phyloP scores from a whole-genome alignment of 1,140 invertebrate species.

The Triops longicaudatus region DNA sequence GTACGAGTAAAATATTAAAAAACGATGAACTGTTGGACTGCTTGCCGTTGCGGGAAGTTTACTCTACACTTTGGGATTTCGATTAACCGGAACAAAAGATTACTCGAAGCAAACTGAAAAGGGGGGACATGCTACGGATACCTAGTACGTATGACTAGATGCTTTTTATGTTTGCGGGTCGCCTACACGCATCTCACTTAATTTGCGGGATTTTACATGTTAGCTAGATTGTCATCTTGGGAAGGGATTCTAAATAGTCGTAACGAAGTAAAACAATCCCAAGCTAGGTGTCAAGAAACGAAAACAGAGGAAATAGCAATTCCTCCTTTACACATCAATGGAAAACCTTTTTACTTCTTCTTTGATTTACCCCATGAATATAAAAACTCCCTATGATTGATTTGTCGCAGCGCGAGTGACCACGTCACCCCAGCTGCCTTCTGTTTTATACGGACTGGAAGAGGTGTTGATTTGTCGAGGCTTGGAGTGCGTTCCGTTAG shows the following conservation, averaged over 20 bases:
- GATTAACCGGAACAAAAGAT: not conserved
- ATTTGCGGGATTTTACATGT: not conserved
- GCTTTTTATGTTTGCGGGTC: not conserved
- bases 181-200: not conserved
- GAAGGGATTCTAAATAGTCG: not conserved
- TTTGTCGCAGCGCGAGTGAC: not conserved
- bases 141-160: constrained; percentile 10
- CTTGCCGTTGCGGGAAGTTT: not conserved
- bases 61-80: not conserved
- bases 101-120: not conserved
- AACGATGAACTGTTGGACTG: not conserved
- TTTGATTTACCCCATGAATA: too few relatives aligned
- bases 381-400: too few relatives aligned
- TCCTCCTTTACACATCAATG: not conserved
- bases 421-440: constrained; percentile 17
- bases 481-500: constrained; percentile 23
- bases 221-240: not conserved
- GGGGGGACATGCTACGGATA: not conserved
- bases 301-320: not conserved
- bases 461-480: not conserved
- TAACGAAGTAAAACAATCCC: not conserved
- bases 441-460: not conserved
- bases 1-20: not conserved
- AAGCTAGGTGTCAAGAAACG: not conserved
- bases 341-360: not conserved